Conservation (phyloP, 64 coral and sea anemone genomes). For the Montipora cactus region DNA sequence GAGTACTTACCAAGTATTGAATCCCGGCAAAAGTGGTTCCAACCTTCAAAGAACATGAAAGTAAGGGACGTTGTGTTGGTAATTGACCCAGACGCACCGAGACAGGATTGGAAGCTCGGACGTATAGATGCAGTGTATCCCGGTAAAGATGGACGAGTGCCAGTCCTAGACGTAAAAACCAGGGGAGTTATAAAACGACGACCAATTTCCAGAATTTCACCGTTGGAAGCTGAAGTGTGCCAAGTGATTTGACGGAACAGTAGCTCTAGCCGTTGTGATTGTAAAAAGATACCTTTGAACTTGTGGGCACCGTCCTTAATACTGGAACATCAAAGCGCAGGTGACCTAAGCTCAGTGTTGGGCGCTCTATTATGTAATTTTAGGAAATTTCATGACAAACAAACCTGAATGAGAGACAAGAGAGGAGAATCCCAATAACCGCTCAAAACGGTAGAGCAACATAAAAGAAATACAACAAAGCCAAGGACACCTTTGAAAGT, state of each 20-base stretch:
- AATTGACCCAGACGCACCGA: conserved; percentile 33
- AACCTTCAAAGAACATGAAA: neutral
- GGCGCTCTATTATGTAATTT: too few relatives aligned
- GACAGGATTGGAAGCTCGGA: conserved; percentile 20
- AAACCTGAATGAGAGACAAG: too few relatives aligned
- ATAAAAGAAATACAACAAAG: too few relatives aligned
- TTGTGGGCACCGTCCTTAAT: too few relatives aligned
- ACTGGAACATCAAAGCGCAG: too few relatives aligned
- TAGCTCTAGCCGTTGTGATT: neutral
- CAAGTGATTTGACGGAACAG: neutral
- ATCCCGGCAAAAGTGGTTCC: conserved; percentile 69
- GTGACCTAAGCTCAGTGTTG: too few relatives aligned
- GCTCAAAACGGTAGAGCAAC: too few relatives aligned
- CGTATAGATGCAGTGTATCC: conserved; percentile 21
- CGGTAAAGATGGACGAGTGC: neutral
- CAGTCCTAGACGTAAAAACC: neutral
- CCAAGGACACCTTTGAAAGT: too few relatives aligned
- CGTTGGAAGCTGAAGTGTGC: conserved; percentile 50
- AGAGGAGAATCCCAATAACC: too few relatives aligned
- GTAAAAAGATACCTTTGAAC: too few relatives aligned
- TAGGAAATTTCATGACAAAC: too few relatives aligned
- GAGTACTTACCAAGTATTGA: conserved; percentile 42
- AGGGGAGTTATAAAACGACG: conserved; percentile 11
- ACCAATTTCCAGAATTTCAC: conserved; percentile 52
- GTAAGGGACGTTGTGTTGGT: conserved; percentile 65